phyloP scores from a whole-genome alignment of 2,888 invertebrate species.

The Tenthredo livida region DNA sequence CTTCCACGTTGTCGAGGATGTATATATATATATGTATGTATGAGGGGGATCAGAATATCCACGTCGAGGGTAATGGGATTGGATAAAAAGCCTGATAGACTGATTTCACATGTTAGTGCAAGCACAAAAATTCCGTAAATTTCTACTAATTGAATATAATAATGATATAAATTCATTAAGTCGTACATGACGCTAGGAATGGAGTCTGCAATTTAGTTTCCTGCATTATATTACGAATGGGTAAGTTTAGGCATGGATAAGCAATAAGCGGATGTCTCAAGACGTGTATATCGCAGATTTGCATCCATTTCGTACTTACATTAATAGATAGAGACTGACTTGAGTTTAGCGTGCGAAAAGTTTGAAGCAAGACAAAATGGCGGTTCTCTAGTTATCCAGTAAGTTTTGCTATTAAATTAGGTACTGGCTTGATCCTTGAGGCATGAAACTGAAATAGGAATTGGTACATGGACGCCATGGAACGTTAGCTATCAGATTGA shows the following conservation, averaged over 20 bases:
- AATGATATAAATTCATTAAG: too few species aligned
- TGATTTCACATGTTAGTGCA: too few species aligned
- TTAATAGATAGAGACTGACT: background rate
- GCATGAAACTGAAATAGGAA: constrained; percentile 30
- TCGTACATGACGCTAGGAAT: background rate
- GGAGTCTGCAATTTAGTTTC: background rate
- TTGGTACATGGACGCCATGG: background rate
- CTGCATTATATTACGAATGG: background rate
- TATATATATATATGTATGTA: background rate
- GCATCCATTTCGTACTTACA: background rate
- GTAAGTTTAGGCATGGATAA: background rate
- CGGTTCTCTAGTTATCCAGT: background rate
- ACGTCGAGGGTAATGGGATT: background rate
- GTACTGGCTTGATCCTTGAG: constrained; percentile 1
- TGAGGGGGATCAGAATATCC: background rate
- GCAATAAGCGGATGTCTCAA: background rate
- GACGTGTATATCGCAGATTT: background rate
- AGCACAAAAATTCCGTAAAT: too few species aligned
- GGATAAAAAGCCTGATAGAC: background rate
- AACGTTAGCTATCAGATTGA: constrained; percentile 30
- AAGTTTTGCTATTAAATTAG: constrained; percentile 35
- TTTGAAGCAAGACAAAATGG: background rate
- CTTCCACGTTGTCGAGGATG: background rate
- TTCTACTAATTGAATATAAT: too few species aligned
- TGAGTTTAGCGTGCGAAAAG: background rate